These are phyloP conservation scores for Spondyliosoma cantharus DNA, from an alignment of 2,797 vertebrate genomes.

Conservation along the genomic window DNA sequence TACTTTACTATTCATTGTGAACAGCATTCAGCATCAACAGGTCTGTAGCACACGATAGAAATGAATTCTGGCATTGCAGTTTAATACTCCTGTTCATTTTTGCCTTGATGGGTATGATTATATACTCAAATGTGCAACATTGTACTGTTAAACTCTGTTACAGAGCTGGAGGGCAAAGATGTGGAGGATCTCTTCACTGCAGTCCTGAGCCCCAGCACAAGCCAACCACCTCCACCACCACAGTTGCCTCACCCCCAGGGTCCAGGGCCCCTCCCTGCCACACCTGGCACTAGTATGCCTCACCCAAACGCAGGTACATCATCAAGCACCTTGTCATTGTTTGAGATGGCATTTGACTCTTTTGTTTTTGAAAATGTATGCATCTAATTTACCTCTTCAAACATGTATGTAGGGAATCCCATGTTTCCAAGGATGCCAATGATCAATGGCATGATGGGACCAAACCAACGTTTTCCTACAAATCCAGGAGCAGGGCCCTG, in stretches of 20 bases:
- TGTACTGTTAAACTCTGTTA: constrained; percentile 49
- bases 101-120: background rate
- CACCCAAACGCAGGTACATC: constrained; percentile 89
- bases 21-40: too few relatives aligned
- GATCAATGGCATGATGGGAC: constrained; percentile 95
- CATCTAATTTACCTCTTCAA: constrained; percentile 10
- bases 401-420: constrained; percentile 84
- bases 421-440: constrained; percentile 93
- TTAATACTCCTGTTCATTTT: background rate
- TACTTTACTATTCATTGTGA: too few relatives aligned
- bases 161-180: constrained; percentile 98
- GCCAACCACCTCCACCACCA: constrained; percentile 84
- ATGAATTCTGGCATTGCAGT: background rate
- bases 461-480: constrained; percentile 89
- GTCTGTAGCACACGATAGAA: background rate
- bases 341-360: background rate
- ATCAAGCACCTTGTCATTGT: background rate
- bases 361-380: background rate
- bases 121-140: background rate
- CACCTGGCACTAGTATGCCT: constrained; percentile 85
- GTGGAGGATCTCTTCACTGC: constrained; percentile 98
- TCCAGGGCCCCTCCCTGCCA: constrained; percentile 81
- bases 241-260: constrained; percentile 88
- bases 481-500: constrained; percentile 87
- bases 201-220: constrained; percentile 92